A percentile compares a stretch with the other conserved stretches of the same genome.
Evolutionary conservation across 2,888 invertebrate genomes (phyloP).

Genomic region (Lepidocyrtoides sp.): DNA sequence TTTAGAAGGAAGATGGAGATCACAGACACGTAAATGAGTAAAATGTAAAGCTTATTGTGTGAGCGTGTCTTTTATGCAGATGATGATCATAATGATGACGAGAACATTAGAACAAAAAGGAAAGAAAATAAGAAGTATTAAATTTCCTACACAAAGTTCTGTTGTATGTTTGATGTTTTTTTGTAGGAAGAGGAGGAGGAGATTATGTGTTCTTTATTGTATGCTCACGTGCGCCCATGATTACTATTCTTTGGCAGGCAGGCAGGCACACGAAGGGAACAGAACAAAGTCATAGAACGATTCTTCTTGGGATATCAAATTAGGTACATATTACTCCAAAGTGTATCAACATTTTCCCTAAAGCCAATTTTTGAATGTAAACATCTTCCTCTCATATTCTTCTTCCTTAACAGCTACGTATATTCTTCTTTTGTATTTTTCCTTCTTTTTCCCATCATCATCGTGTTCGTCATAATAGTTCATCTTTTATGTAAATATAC

Average conservation of each 20-base stretch:
- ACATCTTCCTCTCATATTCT: constrained; percentile 36
- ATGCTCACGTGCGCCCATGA: constrained; percentile 55
- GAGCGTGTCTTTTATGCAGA: constrained; percentile 47
- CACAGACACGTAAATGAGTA: background rate
- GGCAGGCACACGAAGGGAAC: background rate
- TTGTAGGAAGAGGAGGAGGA: background rate
- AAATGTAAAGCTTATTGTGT: constrained; percentile 42
- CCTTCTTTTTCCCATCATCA: background rate
- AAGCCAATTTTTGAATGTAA: constrained; percentile 61
- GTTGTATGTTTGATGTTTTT: constrained; percentile 33
- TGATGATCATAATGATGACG: constrained; percentile 1
- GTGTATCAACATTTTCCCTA: constrained; percentile 44
- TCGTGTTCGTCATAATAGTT: background rate
- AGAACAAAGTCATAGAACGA: constrained; percentile 11
- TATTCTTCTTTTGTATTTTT: constrained; percentile 41
- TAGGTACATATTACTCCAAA: constrained; percentile 39
- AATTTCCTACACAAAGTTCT: constrained; percentile 1
- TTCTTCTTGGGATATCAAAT: constrained; percentile 57
- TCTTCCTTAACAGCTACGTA: constrained; percentile 6
- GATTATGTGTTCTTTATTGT: constrained; percentile 46
- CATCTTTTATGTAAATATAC: constrained; percentile 67
- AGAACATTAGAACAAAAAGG: constrained; percentile 27
- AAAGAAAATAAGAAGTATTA: constrained; percentile 20
- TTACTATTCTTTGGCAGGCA: constrained; percentile 25
- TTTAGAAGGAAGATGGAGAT: background rate